These are phyloP conservation scores for Acrocephalus arundinaceus DNA, from an alignment of 2,113 vertebrate species.

Conservation along the genomic window DNA sequence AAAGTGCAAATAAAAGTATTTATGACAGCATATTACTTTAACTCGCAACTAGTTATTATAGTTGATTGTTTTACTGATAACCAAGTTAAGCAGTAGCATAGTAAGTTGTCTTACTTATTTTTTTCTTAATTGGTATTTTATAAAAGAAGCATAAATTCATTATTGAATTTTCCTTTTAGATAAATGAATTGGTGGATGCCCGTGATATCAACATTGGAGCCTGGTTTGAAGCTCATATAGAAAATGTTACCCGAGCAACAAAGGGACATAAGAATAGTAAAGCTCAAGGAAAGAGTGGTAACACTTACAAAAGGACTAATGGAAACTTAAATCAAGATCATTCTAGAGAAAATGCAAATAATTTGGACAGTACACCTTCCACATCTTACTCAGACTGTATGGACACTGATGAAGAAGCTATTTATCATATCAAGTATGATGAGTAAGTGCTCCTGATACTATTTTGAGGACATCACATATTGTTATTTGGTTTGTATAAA, in stretches of 20 bases:
- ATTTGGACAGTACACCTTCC: conserved; percentile 86
- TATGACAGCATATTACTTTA: not conserved
- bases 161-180: conserved; percentile 78
- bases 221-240: conserved; percentile 96
- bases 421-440: conserved; percentile 98
- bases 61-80: not conserved
- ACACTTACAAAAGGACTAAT: conserved; percentile 90
- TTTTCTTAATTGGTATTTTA: not conserved
- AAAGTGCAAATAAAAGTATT: not conserved
- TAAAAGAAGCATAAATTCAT: conserved; percentile 39
- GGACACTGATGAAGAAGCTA: conserved; percentile 82
- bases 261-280: conserved; percentile 86
- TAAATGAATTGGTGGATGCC: conserved; percentile 98
- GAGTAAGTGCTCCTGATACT: conserved; percentile 90
- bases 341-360: conserved; percentile 83
- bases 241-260: conserved; percentile 84
- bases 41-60: not conserved
- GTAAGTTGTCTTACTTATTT: not conserved
- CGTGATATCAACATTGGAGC: conserved; percentile 92
- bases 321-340: conserved; percentile 84
- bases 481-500: conserved; percentile 63
- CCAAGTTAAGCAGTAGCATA: not conserved
- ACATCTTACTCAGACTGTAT: conserved; percentile 88
- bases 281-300: conserved; percentile 84
- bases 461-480: conserved; percentile 70